Base-by-base conservation (phyloP, 2,888 invertebrate genomes). In the Cordilura impudica region DNA sequence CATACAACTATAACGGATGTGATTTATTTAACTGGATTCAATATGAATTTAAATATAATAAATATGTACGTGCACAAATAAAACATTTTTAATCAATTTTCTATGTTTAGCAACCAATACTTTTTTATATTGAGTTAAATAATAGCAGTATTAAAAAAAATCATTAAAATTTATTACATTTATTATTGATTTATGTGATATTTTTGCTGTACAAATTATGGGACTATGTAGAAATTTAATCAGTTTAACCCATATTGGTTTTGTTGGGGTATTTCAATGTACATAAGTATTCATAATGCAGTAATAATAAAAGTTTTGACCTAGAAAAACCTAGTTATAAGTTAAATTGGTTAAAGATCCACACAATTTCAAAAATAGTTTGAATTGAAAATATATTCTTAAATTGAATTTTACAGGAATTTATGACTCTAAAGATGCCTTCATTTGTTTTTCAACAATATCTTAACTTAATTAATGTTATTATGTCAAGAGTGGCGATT, bases 1-100 rank as follows among this genome's bases (percentile, higher is more conserved):
- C 71, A 79, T 63, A 67, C 51, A 79, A 72, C 63, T 53, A 72
- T 47, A 79, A 69, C 79, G 79, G 79, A 79, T 72, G 72, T 79
- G 79, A 79, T 79, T 75, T 79, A 79, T 79, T 71, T 70, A 65
- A 75, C 53, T 43, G 49, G 29, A 43, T 76, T 58, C 56, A 69
- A 69, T 56, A n/a, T n/a, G n/a, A n/a, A n/a, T 49, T 75, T 63
- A 47, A 54, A 63, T 56, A 72, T 49, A 39, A 43, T 19, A 54
- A 39, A 19, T 21, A 21, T 43, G 14, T 12, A 58, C 8, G 3
- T 3, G 8, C n/a, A 18, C 7, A 16, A 47, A 65, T 58, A 47
- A 63, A 60, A 45, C 43, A 18, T 56, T 61, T 79, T 79, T 75
- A 79, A 79, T 75, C 79, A 79, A 61, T 67, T 67, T 75, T 69